A percentile compares a stretch with the other conserved stretches of the same genome.
Conservation (phyloP, 1,140 invertebrate genomes). For the Calephelis nemesis region DNA sequence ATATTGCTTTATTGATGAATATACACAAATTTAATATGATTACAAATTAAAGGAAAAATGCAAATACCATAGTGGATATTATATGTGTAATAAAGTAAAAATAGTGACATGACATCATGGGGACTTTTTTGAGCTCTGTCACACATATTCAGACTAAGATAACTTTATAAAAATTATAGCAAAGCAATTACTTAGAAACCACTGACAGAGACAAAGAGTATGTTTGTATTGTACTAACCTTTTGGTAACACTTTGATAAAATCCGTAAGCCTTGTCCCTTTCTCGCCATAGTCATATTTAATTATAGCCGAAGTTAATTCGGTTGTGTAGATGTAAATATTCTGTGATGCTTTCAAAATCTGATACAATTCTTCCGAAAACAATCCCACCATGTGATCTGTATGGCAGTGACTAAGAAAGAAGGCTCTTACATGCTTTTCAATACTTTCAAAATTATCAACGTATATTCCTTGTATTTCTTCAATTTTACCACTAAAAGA, state of each 20-base stretch:
- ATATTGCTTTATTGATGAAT: too few relatives aligned
- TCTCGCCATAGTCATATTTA: constrained; percentile 35
- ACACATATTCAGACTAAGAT: too few relatives aligned
- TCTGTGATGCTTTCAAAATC: constrained; percentile 43
- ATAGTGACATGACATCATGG: too few relatives aligned
- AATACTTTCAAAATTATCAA: constrained; percentile 81
- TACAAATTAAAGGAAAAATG: too few relatives aligned
- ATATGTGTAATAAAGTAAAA: too few relatives aligned
- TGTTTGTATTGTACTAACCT: constrained; percentile 38
- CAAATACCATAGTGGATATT: too few relatives aligned
- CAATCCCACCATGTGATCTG: constrained; percentile 84
- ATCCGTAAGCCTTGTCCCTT: constrained; percentile 27
- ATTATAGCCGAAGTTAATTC: constrained; percentile 68
- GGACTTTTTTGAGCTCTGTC: too few relatives aligned
- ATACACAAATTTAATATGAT: too few relatives aligned
- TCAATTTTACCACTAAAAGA: constrained; percentile 81
- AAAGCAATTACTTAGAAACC: too few relatives aligned
- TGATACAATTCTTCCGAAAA: constrained; percentile 35
- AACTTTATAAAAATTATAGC: too few relatives aligned
- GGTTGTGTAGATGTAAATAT: constrained; percentile 66
- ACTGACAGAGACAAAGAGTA: not conserved
- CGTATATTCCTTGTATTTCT: constrained; percentile 82
- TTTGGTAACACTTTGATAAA: constrained; percentile 40
- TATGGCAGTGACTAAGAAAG: constrained; percentile 85
- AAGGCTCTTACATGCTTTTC: constrained; percentile 79